phyloP scores from a whole-genome alignment of 1,140 invertebrate genomes.

The Drosophila rhopaloa region DNA sequence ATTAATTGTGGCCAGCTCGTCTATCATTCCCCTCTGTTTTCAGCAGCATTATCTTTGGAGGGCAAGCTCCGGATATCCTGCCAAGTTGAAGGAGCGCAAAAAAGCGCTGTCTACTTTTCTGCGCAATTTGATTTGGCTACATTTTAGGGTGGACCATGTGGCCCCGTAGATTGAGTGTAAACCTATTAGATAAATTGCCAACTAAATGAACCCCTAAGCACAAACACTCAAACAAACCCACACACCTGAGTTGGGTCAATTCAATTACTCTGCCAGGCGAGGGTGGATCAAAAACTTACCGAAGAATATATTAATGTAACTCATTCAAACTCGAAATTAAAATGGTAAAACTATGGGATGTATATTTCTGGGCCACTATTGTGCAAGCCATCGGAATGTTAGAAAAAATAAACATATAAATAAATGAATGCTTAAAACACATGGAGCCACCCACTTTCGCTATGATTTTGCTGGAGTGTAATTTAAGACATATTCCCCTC shows the following conservation, averaged over 20 bases:
- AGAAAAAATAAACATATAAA: too few species aligned
- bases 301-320: too few species aligned
- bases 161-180: constrained; percentile 72
- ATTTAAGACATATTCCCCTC: constrained; percentile 67
- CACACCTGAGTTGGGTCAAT: constrained; percentile 56
- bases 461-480: constrained; percentile 42
- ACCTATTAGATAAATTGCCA: constrained; percentile 81
- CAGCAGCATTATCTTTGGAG: not conserved
- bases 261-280: constrained; percentile 55
- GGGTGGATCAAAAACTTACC: not conserved
- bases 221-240: constrained; percentile 11
- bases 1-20: constrained; percentile 26
- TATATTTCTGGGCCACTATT: too few species aligned
- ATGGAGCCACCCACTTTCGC: not conserved
- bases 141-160: constrained; percentile 3
- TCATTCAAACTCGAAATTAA: too few species aligned
- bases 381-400: too few species aligned
- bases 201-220: constrained; percentile 68
- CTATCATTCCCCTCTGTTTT: too few species aligned
- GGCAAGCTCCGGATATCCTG: not conserved
- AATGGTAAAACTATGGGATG: too few species aligned
- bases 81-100: not conserved
- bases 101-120: constrained; percentile 16
- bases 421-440: not conserved
- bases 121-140: not conserved